Evolutionary conservation across 2,888 invertebrate genomes (phyloP).

Genomic region (Phalera bucephala): DNA sequence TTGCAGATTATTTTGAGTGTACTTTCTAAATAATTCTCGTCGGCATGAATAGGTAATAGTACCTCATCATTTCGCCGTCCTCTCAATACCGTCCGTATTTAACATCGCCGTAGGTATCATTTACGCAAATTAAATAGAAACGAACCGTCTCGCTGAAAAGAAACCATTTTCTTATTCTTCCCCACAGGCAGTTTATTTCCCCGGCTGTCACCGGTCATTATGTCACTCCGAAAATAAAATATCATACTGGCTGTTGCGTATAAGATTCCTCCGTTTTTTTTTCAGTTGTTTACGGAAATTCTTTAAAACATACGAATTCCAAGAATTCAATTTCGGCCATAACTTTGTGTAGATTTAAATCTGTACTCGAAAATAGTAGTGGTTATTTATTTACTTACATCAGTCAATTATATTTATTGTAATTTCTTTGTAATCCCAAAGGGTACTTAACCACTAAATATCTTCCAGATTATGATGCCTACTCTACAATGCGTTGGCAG

Average conservation of each 20-base stretch:
- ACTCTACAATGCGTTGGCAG: no score
- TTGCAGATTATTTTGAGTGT: no score
- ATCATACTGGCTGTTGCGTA: slow-evolving; percentile 32
- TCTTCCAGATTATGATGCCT: no score
- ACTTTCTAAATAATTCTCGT: neutral
- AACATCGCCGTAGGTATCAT: slow-evolving; percentile 41
- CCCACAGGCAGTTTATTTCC: slow-evolving; percentile 59
- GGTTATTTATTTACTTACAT: no score
- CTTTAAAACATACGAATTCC: neutral
- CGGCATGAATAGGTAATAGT: slow-evolving; percentile 3
- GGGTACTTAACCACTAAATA: no score
- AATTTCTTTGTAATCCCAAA: no score
- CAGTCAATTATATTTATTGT: no score
- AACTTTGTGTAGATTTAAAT: no score
- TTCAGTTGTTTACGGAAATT: neutral
- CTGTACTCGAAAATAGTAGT: no score
- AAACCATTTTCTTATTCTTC: slow-evolving; percentile 57
- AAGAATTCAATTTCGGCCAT: neutral
- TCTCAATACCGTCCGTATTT: slow-evolving; percentile 28
- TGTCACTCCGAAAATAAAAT: slow-evolving; percentile 53
- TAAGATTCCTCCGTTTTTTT: slow-evolving; percentile 1
- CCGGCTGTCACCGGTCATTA: slow-evolving; percentile 64
- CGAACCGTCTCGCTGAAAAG: slow-evolving; percentile 50
- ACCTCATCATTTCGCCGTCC: slow-evolving; percentile 12
- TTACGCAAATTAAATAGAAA: slow-evolving; percentile 59